Conservation (phyloP, 2,797 vertebrate genomes). For the Phrynocephalus vlangalii region DNA sequence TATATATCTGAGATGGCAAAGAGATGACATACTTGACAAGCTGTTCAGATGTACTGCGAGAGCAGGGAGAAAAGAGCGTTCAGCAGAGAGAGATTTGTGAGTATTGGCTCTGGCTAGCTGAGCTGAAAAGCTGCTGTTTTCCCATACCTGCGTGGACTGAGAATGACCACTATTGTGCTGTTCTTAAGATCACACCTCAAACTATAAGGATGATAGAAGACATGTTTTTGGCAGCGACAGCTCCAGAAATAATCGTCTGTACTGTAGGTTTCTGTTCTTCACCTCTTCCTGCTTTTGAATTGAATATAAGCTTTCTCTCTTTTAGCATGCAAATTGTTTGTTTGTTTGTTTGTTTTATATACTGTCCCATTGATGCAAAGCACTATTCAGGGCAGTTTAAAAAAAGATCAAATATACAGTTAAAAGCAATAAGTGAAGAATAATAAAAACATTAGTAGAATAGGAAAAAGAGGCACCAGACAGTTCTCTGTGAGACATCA, state of each 20-base stretch:
- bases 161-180: constrained; percentile 50
- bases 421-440: no score
- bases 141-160: constrained; percentile 32
- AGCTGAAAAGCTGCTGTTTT: constrained; percentile 31
- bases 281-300: neutral
- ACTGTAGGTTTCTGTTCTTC: constrained; percentile 25
- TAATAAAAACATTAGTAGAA: no score
- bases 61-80: constrained; percentile 20
- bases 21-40: constrained; percentile 56
- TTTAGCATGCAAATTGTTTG: constrained; percentile 8
- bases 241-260: constrained; percentile 11
- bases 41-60: constrained; percentile 35
- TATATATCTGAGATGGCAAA: constrained; percentile 30
- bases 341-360: no score
- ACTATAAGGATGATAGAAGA: constrained; percentile 49
- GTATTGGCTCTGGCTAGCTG: constrained; percentile 27
- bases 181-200: constrained; percentile 35
- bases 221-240: constrained; percentile 26
- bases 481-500: no score
- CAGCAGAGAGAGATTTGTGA: neutral
- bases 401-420: no score
- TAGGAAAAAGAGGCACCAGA: no score
- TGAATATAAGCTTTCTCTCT: constrained; percentile 1
- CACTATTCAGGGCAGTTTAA: no score
- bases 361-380: no score